Evolutionary conservation across 2,797 vertebrate genomes (phyloP).

Genomic region (Gouania willdenowi): DNA sequence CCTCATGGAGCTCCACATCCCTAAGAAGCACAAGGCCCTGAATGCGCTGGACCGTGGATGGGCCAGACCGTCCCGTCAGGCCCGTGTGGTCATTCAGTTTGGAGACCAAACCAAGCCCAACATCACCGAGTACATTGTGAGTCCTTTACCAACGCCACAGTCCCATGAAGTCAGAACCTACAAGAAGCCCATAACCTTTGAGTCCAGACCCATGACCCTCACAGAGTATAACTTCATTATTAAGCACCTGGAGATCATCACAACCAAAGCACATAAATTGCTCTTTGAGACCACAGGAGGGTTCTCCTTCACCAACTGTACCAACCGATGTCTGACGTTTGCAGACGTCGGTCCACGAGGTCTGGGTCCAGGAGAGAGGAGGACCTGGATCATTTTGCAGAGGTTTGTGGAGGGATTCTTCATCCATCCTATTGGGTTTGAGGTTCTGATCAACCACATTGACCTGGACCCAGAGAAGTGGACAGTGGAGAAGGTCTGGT

Average conservation of each 20-base stretch:
- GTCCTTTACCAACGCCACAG: conserved; percentile 79
- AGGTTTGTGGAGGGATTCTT: conserved; percentile 85
- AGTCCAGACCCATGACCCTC: conserved; percentile 72
- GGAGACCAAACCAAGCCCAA: conserved; percentile 79
- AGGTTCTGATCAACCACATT: conserved; percentile 84
- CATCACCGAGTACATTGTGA: conserved; percentile 84
- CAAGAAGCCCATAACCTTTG: conserved; percentile 61
- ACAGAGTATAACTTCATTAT: conserved; percentile 77
- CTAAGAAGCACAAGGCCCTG: conserved; percentile 80
- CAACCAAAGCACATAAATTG: conserved; percentile 68
- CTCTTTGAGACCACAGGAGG: conserved; percentile 80
- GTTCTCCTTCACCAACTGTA: conserved; percentile 79
- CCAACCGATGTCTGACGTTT: conserved; percentile 78
- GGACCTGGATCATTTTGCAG: conserved; percentile 86
- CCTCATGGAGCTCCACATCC: conserved; percentile 85
- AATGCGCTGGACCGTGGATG: conserved; percentile 73
- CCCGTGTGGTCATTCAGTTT: conserved; percentile 82
- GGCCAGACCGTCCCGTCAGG: conserved; percentile 75
- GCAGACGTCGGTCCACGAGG: conserved; percentile 86
- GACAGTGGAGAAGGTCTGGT: conserved; percentile 85
- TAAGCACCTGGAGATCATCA: conserved; percentile 33
- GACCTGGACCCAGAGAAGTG: conserved; percentile 75
- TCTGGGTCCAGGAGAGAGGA: conserved; percentile 80
- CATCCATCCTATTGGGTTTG: conserved; percentile 89
- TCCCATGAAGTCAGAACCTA: conserved; percentile 57